Percentiles rank a stretch among this genome's conserved stretches.
Conservation (phyloP, 2,888 invertebrate genomes). For the Brenthis ino region DNA sequence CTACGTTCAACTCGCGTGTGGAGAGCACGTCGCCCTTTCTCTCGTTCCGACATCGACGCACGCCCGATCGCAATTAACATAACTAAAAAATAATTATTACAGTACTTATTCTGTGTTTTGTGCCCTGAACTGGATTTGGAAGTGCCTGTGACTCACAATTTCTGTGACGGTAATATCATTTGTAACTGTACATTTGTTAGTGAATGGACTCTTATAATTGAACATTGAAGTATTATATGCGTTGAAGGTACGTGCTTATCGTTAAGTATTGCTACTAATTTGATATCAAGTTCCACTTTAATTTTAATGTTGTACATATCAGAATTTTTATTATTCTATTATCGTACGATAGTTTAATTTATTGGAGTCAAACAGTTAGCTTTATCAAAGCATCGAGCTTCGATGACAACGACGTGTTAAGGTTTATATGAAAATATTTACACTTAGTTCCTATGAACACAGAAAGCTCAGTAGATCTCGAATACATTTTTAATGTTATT, state of each 20-base stretch:
- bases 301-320: conserved; percentile 22
- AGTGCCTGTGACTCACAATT: conserved; percentile 55
- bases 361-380: conserved; percentile 33
- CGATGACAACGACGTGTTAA: conserved; percentile 19
- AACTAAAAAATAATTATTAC: conserved; percentile 63
- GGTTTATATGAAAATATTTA: background rate
- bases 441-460: conserved; percentile 16
- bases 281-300: conserved; percentile 13
- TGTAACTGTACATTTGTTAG: conserved; percentile 43
- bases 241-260: conserved; percentile 60
- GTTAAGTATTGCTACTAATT: conserved; percentile 41
- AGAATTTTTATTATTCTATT: conserved; percentile 31
- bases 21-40: conserved; percentile 58
- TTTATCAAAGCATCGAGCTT: conserved; percentile 36
- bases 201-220: conserved; percentile 58
- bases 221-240: conserved; percentile 50
- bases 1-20: conserved; percentile 61
- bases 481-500: conserved; percentile 11
- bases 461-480: background rate
- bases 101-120: conserved; percentile 59
- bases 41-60: conserved; percentile 51
- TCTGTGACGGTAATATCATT: conserved; percentile 51
- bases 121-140: conserved; percentile 68
- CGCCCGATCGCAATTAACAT: conserved; percentile 67
- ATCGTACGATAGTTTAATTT: conserved; percentile 27